Base-by-base conservation (phyloP, 2,113 vertebrate species). In the Noctilio leporinus region DNA sequence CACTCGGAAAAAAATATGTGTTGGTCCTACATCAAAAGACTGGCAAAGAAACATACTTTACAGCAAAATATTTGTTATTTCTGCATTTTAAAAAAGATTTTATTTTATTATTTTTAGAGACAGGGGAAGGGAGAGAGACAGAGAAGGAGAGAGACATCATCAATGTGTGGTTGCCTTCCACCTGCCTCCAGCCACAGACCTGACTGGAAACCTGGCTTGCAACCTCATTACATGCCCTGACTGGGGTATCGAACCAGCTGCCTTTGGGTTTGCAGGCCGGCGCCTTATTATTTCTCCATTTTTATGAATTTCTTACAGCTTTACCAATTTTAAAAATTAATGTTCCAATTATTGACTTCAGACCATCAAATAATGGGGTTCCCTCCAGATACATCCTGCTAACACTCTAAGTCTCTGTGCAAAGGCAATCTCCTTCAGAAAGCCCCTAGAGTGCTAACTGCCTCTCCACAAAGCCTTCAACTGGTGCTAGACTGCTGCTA, bases 41-140 rank as follows among this genome's bases (percentile, higher is more conserved):
- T 92, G 35, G 35, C 40, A 77, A 95, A 93, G 43, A 93, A 83
- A 86, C 26, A 75, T 24, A 38, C 9, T 62, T 97, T 59, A 85
- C 15, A 47, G 57, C 43, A 87, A 94, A 91, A 88, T 55, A 92
- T 53, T 78, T 57, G 10, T 88, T 92, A 51, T 51, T 55, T 30
- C 67, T 35, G 10, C 3, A 88, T 93, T n/a, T n/a, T n/a, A n/a
- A n/a, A n/a, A n/a, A n/a, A n/a, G n/a, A n/a, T n/a, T n/a, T n/a
- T n/a, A n/a, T n/a, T n/a, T n/a, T n/a, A n/a, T n/a, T n/a, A n/a
- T n/a, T n/a, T n/a, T n/a, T n/a, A n/a, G n/a, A n/a, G n/a, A n/a
- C n/a, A n/a, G n/a, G n/a, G n/a, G n/a, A n/a, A n/a, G n/a, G n/a
- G n/a, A n/a, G n/a, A n/a, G n/a, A n/a, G n/a, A n/a, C n/a, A n/a